Evolutionary conservation across 2,797 vertebrate genomes (phyloP), one percentile per base, ranked within the genome.

Genomic region (Sebastes vulpes): DNA sequence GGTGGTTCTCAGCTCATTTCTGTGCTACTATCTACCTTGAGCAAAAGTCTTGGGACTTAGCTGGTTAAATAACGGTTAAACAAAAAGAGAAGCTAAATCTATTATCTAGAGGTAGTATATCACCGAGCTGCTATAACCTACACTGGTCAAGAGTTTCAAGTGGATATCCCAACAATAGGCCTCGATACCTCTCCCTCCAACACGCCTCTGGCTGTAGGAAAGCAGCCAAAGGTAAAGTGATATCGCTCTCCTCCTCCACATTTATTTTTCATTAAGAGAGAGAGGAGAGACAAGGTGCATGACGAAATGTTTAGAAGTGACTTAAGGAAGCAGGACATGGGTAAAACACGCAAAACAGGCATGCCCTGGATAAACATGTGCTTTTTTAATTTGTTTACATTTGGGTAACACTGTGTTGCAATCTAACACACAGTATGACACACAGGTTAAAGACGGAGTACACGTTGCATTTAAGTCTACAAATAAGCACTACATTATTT

Each of bases 201-300:
- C 32, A 50, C 0, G 4, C 38, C 23, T 46, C 35, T 10, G 8
- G 9, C 9, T 46, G 5, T 12, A 42, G 38, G n/a, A 59, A 42
- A n/a, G 6, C 25, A 69, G 38, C 12, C 61, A 53, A 14, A 9
- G 32, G 59, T 65, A 82, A 85, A 65, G 3, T 4, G 38, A 81
- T 60, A 0, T 20, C 67, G 42, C 56, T 6, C 35, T 81, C 31
- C 1, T 58, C 53, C 21, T 38, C 48, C 29, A 64, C 81, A 83
- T 89, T 35, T 31, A 73, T 87, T 69, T 80, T 83, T 89, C 3
- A 83, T 60, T 3, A 76, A 16, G 67, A 53, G 31, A 38, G 50
- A 57, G 11, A 12, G 53, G 21, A 56, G 61, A 38, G 31, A 3
- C 5, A 8, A 12, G 21, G 11, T 35, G 35, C 38, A 48, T 52